phyloP scores from a whole-genome alignment of 1,140 invertebrate species.

The Lordiphosa mommai region DNA sequence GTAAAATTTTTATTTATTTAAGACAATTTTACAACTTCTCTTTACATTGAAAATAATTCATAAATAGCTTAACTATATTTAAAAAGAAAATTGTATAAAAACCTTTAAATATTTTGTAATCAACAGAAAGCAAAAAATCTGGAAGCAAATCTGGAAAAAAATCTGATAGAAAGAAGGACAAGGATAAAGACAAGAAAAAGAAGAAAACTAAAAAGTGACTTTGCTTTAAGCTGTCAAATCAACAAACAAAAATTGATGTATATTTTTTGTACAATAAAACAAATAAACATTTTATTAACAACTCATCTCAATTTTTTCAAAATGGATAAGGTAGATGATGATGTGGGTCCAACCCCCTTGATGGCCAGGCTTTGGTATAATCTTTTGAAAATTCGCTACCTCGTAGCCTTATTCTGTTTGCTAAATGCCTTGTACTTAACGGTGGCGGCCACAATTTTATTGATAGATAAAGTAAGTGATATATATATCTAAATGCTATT shows the following conservation, averaged over 20 bases:
- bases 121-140: neutral
- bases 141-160: neutral
- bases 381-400: conserved; percentile 14
- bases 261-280: conserved; percentile 6
- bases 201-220: conserved; percentile 2
- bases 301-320: too few species aligned
- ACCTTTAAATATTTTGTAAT: too few species aligned
- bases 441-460: conserved; percentile 3
- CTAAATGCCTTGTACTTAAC: conserved; percentile 32
- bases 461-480: neutral
- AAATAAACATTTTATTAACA: neutral
- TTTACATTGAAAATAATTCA: too few species aligned
- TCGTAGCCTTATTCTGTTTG: conserved; percentile 35
- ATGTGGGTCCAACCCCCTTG: neutral
- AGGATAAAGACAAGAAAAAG: conserved; percentile 18
- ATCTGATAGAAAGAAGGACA: conserved; percentile 1
- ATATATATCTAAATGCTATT: too few species aligned
- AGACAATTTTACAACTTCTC: too few species aligned
- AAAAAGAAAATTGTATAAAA: neutral
- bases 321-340: neutral
- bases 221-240: neutral
- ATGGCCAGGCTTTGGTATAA: neutral
- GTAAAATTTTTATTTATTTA: too few species aligned
- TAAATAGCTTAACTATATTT: neutral
- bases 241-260: neutral